Evolutionary conservation across 2,888 invertebrate genomes (phyloP).

Genomic region (Leucophenga montana): DNA sequence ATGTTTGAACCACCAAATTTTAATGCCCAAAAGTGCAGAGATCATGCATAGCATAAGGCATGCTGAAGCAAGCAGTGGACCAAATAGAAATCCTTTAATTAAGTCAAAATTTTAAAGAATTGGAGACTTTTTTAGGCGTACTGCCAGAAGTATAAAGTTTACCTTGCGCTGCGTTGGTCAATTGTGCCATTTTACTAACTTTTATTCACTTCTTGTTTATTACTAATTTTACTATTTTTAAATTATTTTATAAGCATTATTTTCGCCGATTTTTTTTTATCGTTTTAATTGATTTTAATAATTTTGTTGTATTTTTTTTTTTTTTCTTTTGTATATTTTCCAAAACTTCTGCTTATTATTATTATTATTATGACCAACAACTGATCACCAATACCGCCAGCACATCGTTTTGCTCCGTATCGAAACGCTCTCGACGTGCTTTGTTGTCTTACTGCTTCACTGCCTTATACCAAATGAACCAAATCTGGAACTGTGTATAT

Average conservation of each 20-base stretch:
- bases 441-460: background rate
- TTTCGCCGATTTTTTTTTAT: slow-evolving; percentile 12
- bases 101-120: no score
- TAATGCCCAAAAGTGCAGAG: slow-evolving; percentile 71
- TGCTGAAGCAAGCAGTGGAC: slow-evolving; percentile 49
- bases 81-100: slow-evolving; percentile 32
- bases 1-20: slow-evolving; percentile 75
- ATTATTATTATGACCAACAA: slow-evolving; percentile 32
- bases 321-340: slow-evolving; percentile 20
- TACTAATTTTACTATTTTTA: slow-evolving; percentile 35
- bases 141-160: slow-evolving; percentile 31
- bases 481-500: no score
- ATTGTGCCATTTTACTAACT: slow-evolving; percentile 22
- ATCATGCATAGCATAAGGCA: slow-evolving; percentile 61
- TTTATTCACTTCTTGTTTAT: background rate
- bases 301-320: no score
- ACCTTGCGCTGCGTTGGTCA: slow-evolving; percentile 38
- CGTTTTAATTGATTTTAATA: slow-evolving; percentile 11
- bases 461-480: no score
- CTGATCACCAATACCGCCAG: no score
- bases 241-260: slow-evolving; percentile 3
- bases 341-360: slow-evolving; percentile 38
- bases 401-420: slow-evolving; percentile 17
- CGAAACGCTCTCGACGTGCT: background rate
- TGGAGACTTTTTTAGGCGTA: no score